A percentile compares a stretch with the other conserved stretches of the same genome.
phyloP scores from a whole-genome alignment of 2,888 invertebrate genomes.

The Pachymerium ferrugineum region DNA sequence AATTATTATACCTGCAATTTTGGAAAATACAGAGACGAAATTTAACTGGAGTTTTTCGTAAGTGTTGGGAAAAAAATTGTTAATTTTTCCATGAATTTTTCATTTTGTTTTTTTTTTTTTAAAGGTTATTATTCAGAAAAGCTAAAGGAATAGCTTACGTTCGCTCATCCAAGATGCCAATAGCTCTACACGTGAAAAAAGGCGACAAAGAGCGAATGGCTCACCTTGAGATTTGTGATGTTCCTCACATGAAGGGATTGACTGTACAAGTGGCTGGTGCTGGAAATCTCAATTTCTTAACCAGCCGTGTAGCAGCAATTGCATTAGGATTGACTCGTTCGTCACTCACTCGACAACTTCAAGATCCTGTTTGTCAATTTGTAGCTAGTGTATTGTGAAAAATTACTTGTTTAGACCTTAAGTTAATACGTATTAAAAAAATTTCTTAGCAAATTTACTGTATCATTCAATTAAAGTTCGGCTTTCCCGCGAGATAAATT shows the following conservation, averaged over 20 bases:
- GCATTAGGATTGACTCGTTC: background rate
- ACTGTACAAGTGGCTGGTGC: background rate
- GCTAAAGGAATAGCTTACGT: background rate
- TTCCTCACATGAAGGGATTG: slow-evolving; percentile 1
- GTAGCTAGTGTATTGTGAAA: too few relatives aligned
- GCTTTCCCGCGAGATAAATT: too few relatives aligned
- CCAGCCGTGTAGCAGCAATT: slow-evolving; percentile 21
- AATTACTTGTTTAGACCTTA: too few relatives aligned
- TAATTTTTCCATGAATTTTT: background rate
- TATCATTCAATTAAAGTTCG: too few relatives aligned
- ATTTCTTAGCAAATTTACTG: too few relatives aligned
- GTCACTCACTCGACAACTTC: background rate
- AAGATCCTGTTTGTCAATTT: slow-evolving; percentile 11
- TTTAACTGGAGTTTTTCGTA: slow-evolving; percentile 10
- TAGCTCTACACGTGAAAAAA: background rate
- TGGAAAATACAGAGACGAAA: background rate
- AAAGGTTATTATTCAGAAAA: background rate
- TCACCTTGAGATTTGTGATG: slow-evolving; percentile 13
- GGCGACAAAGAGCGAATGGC: background rate
- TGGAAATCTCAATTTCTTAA: slow-evolving; percentile 9
- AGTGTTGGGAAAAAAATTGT: background rate
- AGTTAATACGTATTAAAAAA: too few relatives aligned
- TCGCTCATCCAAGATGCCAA: background rate
- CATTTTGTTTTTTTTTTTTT: slow-evolving; percentile 6
- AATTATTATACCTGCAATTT: background rate